Base-by-base conservation (phyloP, 2,113 vertebrate species). In the Lutjanus erythropterus region DNA sequence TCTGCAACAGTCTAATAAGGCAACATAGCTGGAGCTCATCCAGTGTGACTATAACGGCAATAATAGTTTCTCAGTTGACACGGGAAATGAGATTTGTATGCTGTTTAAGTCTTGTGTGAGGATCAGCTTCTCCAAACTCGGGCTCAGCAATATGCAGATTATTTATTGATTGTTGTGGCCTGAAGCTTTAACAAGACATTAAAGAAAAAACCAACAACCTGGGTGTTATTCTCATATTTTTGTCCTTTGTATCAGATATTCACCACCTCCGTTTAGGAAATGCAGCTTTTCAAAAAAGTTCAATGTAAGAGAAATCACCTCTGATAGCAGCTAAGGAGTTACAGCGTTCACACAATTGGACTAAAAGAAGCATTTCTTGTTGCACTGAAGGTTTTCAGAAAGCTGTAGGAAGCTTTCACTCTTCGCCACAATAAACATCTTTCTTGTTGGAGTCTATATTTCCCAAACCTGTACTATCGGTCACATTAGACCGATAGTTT, bases 1-100 rank as follows among this genome's bases (percentile, higher is more conserved):
- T 14, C 52, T 46, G 52, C 21, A 37, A 31, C 15, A 10, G 50
- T 37, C 53, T 59, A 73, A 78, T 31, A 53, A 67, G 14, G 29
- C 53, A 55, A 73, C 53, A 25, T 29, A 10, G 11, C 53, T 39
- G 60, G 67, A 67, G 68, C 27, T 72, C 29, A 29, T 60, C 68
- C 53, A 71, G 60, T 5, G 29, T 21, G 33, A 60, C 50, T 12
- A 1, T 8, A 52, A 67, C 49, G 42, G 56, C 64, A 71, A 23
- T 18, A 37, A 62, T 21, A 33, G 37, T 6, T 72, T 33, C 61
- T 33, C 31, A 72, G 29, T 23, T 59, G 70, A 49, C 53, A 37
- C 6, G 3, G 29, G 53, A 46, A 52, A 55, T 46, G 27, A 44
- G 46, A 58, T 58, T 41, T 19, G 29, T 29, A 16, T 27, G 61